A percentile compares a stretch with the other conserved stretches of the same genome.
phyloP scores from a whole-genome alignment of 2,888 invertebrate genomes.

The Acanthosepion esculentum region DNA sequence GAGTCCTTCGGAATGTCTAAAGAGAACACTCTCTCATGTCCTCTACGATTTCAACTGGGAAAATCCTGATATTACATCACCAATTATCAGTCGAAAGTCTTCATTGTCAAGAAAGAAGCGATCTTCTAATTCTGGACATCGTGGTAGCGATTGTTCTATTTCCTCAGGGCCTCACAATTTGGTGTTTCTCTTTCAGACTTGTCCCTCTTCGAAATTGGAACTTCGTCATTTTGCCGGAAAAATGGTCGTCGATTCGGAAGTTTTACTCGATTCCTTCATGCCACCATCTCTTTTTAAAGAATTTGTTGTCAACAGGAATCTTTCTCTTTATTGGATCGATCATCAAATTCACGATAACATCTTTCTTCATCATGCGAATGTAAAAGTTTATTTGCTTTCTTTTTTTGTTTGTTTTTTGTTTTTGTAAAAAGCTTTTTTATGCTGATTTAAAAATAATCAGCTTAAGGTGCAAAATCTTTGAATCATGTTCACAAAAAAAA shows the following conservation, averaged over 20 bases:
- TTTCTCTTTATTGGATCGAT: conserved; percentile 66
- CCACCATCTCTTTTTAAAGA: conserved; percentile 59
- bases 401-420: no score
- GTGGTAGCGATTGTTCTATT: neutral
- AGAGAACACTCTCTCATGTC: conserved; percentile 63
- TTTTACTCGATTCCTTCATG: conserved; percentile 66
- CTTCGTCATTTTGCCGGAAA: conserved; percentile 64
- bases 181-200: conserved; percentile 61
- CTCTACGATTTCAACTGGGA: conserved; percentile 68
- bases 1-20: conserved; percentile 56
- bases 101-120: conserved; percentile 36
- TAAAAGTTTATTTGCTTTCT: neutral
- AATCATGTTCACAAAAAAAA: no score
- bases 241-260: conserved; percentile 64
- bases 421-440: no score
- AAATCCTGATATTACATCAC: conserved; percentile 64
- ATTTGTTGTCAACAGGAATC: conserved; percentile 57
- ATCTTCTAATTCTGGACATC: neutral
- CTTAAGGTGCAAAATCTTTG: no score
- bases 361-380: neutral
- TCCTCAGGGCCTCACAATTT: conserved; percentile 54
- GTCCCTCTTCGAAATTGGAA: conserved; percentile 57
- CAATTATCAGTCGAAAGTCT: conserved; percentile 57
- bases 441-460: no score
- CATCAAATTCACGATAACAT: conserved; percentile 45